Base-by-base conservation (phyloP, 2,113 vertebrate genomes). In the Peromyscus maniculatus region DNA sequence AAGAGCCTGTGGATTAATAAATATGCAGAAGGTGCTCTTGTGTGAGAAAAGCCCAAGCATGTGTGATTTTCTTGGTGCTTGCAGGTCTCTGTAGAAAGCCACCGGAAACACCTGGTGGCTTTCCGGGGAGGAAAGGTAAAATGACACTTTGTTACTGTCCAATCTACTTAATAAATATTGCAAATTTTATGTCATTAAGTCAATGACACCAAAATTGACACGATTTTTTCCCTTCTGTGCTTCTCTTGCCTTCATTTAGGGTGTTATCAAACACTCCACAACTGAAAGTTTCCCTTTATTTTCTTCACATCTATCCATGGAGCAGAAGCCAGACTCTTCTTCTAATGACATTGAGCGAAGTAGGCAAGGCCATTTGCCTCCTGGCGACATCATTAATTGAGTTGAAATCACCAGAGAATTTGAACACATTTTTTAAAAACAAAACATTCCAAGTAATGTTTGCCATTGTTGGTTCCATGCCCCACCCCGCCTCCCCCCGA, bases 361-460 rank as follows among this genome's bases (percentile, higher is more conserved):
- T 36, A 67, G 87, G 67, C 46, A 95, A 84, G 75, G 93, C 95
- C 94, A 93, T 72, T 87, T 55, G 92, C 90, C 77, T 89, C n/a
- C 55, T 57, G 74, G 62, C 52, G 78, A 95, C 87, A 95, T 96
- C 94, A 90, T 93, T 97, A 97, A 98, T 83, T 96, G 95, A 94
- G 89, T 96, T 97, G 96, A 97, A 78, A 94, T 28, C 89, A 84
- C 96, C 39, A 55, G 93, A 87, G 97, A 96, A 93, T 96, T 83
- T 79, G 31, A 95, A 89, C 78, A 89, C 72, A 59, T 80, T 88
- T 93, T 28, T 46, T 28, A 62, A 49, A 87, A 93, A 89, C 89
- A 67, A 94, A 97, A 95, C 67, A 83, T 79, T 87, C 72, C 91
- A 89, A 96, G 77, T 49, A 36, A 91, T 46, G 96, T 84, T 96